These are phyloP conservation scores for Synanthedon vespiformis DNA, from an alignment of 2,888 invertebrate species.

Conservation along the genomic window DNA sequence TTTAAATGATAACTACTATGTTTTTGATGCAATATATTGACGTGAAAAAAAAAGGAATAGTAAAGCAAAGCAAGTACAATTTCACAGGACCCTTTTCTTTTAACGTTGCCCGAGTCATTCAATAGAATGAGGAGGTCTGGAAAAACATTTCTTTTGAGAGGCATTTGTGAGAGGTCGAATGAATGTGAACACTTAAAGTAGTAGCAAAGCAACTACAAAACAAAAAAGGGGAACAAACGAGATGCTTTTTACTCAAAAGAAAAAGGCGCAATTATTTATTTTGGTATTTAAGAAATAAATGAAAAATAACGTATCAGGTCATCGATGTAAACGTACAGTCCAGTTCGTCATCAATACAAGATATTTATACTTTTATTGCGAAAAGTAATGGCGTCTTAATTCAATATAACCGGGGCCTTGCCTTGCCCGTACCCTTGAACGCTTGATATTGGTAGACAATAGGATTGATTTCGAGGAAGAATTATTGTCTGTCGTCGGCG, in stretches of 20 bases:
- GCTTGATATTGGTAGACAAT: conserved; percentile 4
- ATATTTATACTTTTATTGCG: background rate
- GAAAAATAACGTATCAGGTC: background rate
- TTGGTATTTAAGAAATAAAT: background rate
- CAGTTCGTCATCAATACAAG: background rate
- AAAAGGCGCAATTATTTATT: too few species aligned
- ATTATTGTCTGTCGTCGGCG: conserved; percentile 3
- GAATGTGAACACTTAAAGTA: conserved; percentile 18
- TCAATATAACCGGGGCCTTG: conserved; percentile 8
- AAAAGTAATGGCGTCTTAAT: conserved; percentile 5
- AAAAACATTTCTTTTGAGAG: conserved; percentile 2
- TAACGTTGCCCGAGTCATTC: conserved; percentile 9
- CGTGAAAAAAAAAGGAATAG: too few species aligned
- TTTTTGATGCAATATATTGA: too few species aligned
- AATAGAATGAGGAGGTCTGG: conserved; percentile 2
- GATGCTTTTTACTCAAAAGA: too few species aligned
- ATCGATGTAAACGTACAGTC: background rate
- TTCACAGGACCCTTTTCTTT: conserved; percentile 9
- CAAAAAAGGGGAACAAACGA: too few species aligned
- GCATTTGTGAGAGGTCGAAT: conserved; percentile 12
- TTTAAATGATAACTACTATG: too few species aligned
- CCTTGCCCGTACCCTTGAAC: conserved; percentile 1
- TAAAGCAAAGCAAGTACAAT: background rate
- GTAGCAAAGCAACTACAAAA: background rate
- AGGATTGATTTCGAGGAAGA: conserved; percentile 10